A percentile compares a stretch with the other conserved stretches of the same genome.
These are phyloP conservation scores for Rhizomys pruinosus DNA, from an alignment of 2,113 vertebrate species.

Conservation along the genomic window DNA sequence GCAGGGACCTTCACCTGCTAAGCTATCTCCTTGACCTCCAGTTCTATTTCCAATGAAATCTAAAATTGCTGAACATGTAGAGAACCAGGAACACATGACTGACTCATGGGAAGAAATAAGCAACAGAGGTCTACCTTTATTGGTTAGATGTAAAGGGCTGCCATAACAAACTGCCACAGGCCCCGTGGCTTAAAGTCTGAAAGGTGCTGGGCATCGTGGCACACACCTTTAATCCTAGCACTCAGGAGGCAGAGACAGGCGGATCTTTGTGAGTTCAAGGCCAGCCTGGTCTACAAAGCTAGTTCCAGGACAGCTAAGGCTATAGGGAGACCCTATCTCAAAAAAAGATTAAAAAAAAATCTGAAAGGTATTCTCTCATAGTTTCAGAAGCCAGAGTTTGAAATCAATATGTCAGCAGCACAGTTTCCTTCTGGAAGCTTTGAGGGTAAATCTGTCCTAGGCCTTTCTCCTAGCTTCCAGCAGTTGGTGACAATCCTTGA, in stretches of 20 bases:
- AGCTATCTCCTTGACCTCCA: not conserved
- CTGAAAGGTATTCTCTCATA: not conserved
- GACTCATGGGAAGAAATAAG: not conserved
- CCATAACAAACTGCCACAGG: not conserved
- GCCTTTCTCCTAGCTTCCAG: not conserved
- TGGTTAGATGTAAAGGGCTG: not conserved
- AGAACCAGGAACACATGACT: slow-evolving; percentile 2
- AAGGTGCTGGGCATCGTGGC: no score
- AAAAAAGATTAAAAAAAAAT: no score
- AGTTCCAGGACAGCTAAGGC: no score
- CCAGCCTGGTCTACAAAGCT: no score
- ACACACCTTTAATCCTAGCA: no score
- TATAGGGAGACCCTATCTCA: no score
- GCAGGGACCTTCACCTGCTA: not conserved
- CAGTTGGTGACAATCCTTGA: not conserved
- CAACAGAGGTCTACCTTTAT: not conserved
- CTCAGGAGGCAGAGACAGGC: no score
- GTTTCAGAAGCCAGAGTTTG: not conserved
- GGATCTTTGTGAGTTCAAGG: no score
- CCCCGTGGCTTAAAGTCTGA: not conserved
- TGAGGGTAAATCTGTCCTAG: not conserved
- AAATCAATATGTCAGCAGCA: not conserved
- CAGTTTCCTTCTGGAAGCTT: not conserved
- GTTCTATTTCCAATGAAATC: not conserved
- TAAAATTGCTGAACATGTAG: not conserved